Evolutionary conservation across 2,113 vertebrate genomes (phyloP).

Genomic region (Tichodroma muraria): DNA sequence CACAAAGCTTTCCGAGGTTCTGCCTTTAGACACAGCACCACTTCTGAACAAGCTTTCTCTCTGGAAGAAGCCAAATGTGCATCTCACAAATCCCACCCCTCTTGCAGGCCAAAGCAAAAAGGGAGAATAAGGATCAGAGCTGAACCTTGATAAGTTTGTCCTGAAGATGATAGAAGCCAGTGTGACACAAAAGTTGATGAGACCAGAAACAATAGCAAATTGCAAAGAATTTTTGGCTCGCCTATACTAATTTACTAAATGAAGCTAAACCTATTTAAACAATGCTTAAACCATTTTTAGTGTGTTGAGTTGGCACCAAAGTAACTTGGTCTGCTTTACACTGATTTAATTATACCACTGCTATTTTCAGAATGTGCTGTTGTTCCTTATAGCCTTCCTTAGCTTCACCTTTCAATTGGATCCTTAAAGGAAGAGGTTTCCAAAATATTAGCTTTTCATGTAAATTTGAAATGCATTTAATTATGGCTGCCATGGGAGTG

Average conservation of each 20-base stretch:
- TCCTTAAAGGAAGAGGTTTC: not conserved
- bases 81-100: rapidly evolving
- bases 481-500: conserved; percentile 1
- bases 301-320: conserved; percentile 22
- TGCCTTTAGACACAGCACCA: not conserved
- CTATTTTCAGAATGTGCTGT: not conserved
- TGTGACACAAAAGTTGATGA: not conserved
- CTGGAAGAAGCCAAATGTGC: not conserved
- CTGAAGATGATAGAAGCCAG: not conserved
- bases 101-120: not conserved
- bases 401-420: not conserved
- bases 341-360: conserved; percentile 30
- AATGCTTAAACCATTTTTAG: conserved; percentile 18
- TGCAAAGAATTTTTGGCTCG: conserved; percentile 33
- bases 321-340: conserved; percentile 35
- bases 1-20: not conserved
- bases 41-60: not conserved
- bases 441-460: not conserved
- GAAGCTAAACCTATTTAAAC: conserved; percentile 43
- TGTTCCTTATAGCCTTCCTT: not conserved
- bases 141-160: not conserved
- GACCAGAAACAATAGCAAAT: conserved; percentile 10
- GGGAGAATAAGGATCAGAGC: not conserved
- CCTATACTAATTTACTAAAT: conserved; percentile 47
- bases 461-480: conserved; percentile 13